These are phyloP conservation scores for Uria aalge DNA, from an alignment of 2,113 vertebrate genomes.

Conservation along the genomic window DNA sequence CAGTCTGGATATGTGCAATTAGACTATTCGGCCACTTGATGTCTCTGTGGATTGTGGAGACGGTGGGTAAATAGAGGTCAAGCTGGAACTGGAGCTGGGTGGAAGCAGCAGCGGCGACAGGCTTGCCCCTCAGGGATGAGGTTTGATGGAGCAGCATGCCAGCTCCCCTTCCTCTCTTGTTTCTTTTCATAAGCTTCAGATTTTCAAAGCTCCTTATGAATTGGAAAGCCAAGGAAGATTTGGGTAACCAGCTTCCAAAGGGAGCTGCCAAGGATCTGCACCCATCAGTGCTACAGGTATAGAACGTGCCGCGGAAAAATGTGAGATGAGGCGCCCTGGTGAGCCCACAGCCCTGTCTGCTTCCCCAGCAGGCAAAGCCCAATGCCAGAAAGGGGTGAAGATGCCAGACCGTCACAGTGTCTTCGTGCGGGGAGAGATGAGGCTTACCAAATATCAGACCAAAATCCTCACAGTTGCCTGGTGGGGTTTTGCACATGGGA, in stretches of 20 bases:
- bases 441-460: neutral
- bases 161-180: neutral
- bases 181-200: neutral
- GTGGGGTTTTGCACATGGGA: too few species aligned
- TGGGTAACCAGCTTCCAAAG: neutral
- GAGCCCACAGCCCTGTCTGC: neutral
- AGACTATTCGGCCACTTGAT: neutral
- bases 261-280: neutral
- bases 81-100: neutral
- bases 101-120: neutral
- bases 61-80: neutral
- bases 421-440: neutral
- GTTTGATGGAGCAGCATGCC: neutral
- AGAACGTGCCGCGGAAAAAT: neutral
- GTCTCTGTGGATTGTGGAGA: conserved; percentile 30
- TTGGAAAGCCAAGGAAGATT: neutral
- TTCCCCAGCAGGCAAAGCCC: neutral
- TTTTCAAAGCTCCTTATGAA: neutral
- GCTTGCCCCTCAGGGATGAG: neutral
- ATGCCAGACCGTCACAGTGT: neutral
- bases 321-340: neutral
- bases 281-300: neutral
- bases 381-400: neutral
- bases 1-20: neutral
- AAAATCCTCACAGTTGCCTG: neutral